Conservation (phyloP, 2,888 invertebrate species). For the Dysmachus trigonus region DNA sequence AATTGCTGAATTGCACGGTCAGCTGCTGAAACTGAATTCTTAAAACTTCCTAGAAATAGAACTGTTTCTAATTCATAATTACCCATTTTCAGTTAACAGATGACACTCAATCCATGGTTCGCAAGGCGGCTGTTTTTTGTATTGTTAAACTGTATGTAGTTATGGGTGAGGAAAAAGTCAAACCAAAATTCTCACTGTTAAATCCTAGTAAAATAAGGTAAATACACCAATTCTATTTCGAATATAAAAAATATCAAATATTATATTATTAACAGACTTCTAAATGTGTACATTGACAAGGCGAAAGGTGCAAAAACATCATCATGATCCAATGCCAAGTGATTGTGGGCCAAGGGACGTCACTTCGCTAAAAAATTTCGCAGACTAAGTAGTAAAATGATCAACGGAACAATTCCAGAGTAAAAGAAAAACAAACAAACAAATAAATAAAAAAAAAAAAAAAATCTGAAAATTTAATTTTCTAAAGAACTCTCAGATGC, state of each 20-base stretch:
- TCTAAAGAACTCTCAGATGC: conserved; percentile 20
- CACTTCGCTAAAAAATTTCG: conserved; percentile 55
- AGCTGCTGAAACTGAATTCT: too few relatives aligned
- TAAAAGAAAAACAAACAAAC: conserved; percentile 21
- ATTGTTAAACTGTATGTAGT: conserved; percentile 93
- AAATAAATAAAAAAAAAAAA: too few relatives aligned
- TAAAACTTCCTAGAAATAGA: too few relatives aligned
- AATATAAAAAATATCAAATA: neutral
- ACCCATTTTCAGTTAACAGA: conserved; percentile 79
- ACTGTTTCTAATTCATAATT: neutral
- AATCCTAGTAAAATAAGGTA: conserved; percentile 85
- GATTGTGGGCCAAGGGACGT: conserved; percentile 55
- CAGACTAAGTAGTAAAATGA: conserved; percentile 52
- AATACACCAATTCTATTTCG: neutral
- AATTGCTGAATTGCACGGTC: too few relatives aligned
- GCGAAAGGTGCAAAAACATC: conserved; percentile 53
- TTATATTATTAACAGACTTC: conserved; percentile 51
- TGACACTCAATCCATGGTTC: conserved; percentile 88
- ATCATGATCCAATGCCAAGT: conserved; percentile 57
- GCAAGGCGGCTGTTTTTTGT: conserved; percentile 97
- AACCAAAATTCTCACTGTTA: conserved; percentile 81
- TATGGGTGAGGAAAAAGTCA: conserved; percentile 85
- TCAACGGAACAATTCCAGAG: conserved; percentile 55
- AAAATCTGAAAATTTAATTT: conserved; percentile 28
- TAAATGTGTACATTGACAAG: conserved; percentile 56